phyloP scores from a whole-genome alignment of 2,888 invertebrate species.

The Cinara cedri region DNA sequence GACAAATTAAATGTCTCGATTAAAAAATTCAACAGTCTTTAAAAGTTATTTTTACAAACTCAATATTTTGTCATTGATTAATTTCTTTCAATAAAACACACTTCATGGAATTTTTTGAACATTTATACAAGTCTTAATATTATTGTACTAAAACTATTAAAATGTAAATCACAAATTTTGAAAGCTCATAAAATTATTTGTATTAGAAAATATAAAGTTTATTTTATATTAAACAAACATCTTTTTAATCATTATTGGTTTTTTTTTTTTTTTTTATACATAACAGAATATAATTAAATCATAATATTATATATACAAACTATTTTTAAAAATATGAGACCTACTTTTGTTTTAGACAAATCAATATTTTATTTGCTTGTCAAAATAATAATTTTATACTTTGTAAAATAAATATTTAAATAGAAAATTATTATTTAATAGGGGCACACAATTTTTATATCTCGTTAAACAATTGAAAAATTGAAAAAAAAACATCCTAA shows the following conservation, averaged over 20 bases:
- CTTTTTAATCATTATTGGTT: background rate
- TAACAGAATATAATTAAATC: slow-evolving; percentile 2
- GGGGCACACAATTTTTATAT: background rate
- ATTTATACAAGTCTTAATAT: too few species aligned
- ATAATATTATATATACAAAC: slow-evolving; percentile 30
- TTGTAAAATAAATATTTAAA: background rate
- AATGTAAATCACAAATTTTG: background rate
- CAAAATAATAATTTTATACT: slow-evolving; percentile 7
- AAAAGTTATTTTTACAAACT: too few species aligned
- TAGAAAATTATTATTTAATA: background rate
- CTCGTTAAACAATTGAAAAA: background rate
- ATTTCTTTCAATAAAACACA: too few species aligned
- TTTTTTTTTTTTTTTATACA: background rate
- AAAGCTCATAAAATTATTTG: background rate
- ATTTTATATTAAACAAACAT: background rate
- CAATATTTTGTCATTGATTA: too few species aligned
- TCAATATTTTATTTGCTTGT: background rate
- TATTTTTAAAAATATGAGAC: slow-evolving; percentile 20
- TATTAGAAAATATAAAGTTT: background rate
- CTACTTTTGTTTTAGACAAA: slow-evolving; percentile 8
- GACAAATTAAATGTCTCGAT: too few species aligned
- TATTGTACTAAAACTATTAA: too few species aligned
- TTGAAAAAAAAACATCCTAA: background rate
- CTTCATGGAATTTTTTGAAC: too few species aligned
- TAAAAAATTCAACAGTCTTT: too few species aligned